Evolutionary conservation across 35 echinoderm and acorn worm genomes (phyloP).

Genomic region (Chiridota heheva): DNA sequence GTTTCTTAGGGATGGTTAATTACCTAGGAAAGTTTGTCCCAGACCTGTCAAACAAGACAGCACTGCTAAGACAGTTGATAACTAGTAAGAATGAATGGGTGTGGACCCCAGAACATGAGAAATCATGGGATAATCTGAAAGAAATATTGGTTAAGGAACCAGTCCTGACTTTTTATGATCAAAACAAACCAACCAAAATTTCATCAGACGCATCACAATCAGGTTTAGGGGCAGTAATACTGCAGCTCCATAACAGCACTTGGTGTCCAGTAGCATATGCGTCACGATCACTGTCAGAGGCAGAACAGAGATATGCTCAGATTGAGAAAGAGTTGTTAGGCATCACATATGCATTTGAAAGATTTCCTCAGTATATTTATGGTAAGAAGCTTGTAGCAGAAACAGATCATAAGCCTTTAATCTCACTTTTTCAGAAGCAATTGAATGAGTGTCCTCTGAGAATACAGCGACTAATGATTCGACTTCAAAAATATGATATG

Average conservation of each 20-base stretch:
- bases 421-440: constrained; percentile 41
- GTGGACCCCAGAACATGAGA: neutral
- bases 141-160: neutral
- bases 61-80: neutral
- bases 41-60: constrained; percentile 18
- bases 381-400: constrained; percentile 32
- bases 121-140: constrained; percentile 8
- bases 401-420: constrained; percentile 63
- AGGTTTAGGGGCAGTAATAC: neutral
- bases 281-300: constrained; percentile 38
- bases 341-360: constrained; percentile 28
- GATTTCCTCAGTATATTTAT: constrained; percentile 61
- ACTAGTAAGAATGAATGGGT: neutral
- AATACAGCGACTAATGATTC: constrained; percentile 17
- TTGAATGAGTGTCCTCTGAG: constrained; percentile 18
- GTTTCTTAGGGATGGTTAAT: constrained; percentile 30
- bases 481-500: constrained; percentile 29
- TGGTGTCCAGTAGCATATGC: constrained; percentile 54
- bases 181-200: constrained; percentile 1
- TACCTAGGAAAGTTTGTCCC: constrained; percentile 39
- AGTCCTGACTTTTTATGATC: constrained; percentile 30
- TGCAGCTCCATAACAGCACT: constrained; percentile 11
- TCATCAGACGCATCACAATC: constrained; percentile 12
- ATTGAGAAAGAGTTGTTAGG: constrained; percentile 51
- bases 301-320: constrained; percentile 32